Conservation (phyloP, 2,797 vertebrate genomes). For the Myotis findleyi region DNA sequence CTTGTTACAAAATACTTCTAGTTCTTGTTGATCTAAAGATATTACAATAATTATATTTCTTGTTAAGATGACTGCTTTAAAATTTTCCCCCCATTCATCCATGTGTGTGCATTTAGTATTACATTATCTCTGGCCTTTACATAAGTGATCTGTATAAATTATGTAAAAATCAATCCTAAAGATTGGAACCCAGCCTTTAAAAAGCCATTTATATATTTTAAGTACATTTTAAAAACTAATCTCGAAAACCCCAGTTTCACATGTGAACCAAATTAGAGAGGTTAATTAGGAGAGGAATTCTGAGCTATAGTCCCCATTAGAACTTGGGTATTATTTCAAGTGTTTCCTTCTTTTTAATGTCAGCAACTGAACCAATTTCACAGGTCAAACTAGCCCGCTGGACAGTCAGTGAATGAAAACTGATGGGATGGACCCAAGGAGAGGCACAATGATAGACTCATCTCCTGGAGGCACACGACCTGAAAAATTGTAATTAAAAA, state of each 20-base stretch:
- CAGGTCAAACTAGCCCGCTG: background rate
- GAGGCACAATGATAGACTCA: accelerated
- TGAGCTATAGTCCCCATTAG: background rate
- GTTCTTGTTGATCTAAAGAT: background rate
- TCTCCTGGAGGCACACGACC: background rate
- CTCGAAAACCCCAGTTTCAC: background rate
- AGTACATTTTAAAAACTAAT: constrained; percentile 17
- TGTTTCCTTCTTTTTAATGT: background rate
- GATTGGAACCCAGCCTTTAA: background rate
- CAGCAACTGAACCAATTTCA: background rate
- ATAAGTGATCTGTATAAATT: background rate
- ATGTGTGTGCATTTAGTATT: background rate
- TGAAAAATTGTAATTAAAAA: background rate
- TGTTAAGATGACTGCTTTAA: background rate
- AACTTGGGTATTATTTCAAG: constrained; percentile 34
- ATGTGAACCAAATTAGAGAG: constrained; percentile 32
- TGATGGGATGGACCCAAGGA: too few relatives aligned
- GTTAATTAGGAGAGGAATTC: constrained; percentile 28
- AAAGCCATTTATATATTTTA: constrained; percentile 40
- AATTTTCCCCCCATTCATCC: background rate
- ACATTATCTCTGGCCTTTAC: background rate
- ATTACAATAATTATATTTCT: background rate
- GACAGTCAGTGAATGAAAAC: background rate
- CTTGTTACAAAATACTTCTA: background rate
- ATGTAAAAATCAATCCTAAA: background rate